phyloP scores from a whole-genome alignment of 2,888 invertebrate species.

The Hemistola chrysoprasaria region DNA sequence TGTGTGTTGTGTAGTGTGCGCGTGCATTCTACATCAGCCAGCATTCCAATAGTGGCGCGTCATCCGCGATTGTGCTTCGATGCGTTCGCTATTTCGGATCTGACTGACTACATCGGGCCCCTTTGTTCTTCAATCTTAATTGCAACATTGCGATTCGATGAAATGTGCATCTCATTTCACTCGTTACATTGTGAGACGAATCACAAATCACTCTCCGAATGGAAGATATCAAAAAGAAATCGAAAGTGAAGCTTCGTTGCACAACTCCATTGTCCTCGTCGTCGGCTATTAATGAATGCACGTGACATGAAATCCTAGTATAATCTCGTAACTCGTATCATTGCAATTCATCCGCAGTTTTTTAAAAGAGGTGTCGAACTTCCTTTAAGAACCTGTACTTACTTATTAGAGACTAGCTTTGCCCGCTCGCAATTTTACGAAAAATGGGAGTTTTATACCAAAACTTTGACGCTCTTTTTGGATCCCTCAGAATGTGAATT shows the following conservation, averaged over 20 bases:
- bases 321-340: conserved; percentile 39
- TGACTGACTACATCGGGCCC: conserved; percentile 42
- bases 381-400: too few relatives aligned
- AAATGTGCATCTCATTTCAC: conserved; percentile 40
- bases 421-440: too few relatives aligned
- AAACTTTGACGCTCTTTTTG: too few relatives aligned
- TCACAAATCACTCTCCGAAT: conserved; percentile 43
- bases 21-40: conserved; percentile 68
- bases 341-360: conserved; percentile 53
- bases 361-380: too few relatives aligned
- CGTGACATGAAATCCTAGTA: conserved; percentile 22
- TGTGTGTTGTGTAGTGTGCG: conserved; percentile 47
- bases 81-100: conserved; percentile 57
- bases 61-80: conserved; percentile 61
- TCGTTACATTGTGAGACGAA: conserved; percentile 30
- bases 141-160: conserved; percentile 39
- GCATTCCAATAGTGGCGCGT: conserved; percentile 70
- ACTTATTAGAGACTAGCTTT: too few relatives aligned
- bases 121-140: conserved; percentile 48
- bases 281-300: conserved; percentile 35
- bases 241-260: conserved; percentile 58
- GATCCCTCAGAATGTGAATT: too few relatives aligned
- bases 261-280: conserved; percentile 63
- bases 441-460: too few relatives aligned
- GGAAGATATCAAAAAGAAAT: conserved; percentile 54